Evolutionary conservation across 1,140 invertebrate species (phyloP).

Genomic region (Drosophila orosa): DNA sequence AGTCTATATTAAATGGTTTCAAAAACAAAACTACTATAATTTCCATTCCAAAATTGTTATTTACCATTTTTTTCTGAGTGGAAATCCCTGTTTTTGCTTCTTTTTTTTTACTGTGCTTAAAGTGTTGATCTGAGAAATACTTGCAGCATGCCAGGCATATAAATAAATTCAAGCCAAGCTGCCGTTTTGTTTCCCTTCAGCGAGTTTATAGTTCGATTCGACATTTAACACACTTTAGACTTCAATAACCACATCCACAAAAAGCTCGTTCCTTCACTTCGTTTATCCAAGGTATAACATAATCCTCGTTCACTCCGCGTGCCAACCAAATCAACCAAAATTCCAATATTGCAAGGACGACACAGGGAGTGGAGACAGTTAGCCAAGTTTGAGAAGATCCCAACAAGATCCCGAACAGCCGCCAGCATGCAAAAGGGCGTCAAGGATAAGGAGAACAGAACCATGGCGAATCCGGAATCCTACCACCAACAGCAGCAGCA

Average conservation of each 20-base stretch:
- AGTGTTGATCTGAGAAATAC: neutral
- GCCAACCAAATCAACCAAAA: conserved; percentile 5
- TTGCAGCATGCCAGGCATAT: conserved; percentile 8
- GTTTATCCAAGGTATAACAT: conserved; percentile 5
- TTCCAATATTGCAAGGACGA: conserved; percentile 11
- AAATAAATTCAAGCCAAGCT: neutral
- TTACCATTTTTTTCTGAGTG: neutral
- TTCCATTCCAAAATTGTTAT: neutral
- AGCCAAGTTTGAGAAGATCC: neutral
- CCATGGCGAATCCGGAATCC: conserved; percentile 8
- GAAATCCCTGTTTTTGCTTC: neutral
- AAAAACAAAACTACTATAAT: neutral
- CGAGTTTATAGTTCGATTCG: conserved; percentile 31
- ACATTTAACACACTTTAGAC: conserved; percentile 10
- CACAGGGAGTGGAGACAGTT: conserved; percentile 1
- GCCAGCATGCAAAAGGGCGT: conserved; percentile 58
- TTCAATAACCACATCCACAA: conserved; percentile 17
- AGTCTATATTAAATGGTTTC: neutral
- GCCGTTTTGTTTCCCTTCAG: neutral
- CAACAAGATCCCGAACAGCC: neutral
- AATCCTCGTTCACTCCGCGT: neutral
- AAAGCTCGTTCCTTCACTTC: conserved; percentile 18
- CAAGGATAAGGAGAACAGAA: conserved; percentile 58
- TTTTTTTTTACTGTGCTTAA: conserved; percentile 1
- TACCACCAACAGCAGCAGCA: conserved; percentile 31